Evolutionary conservation across 2,797 vertebrate species (phyloP).

Genomic region (Gorsachius magnificus): DNA sequence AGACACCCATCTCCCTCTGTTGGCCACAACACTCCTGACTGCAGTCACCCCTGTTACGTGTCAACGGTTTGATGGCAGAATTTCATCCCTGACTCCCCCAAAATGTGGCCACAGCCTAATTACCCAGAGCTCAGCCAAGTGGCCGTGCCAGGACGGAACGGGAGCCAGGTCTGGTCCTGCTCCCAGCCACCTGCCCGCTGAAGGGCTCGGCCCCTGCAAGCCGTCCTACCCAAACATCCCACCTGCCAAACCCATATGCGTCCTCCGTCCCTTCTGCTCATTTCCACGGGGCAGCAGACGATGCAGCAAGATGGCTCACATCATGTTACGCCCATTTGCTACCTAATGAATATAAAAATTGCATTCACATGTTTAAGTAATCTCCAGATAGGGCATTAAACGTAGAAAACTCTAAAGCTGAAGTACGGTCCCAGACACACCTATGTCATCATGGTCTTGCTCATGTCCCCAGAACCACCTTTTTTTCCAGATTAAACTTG

Average conservation of each 20-base stretch:
- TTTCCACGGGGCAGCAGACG: neutral
- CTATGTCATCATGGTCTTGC: neutral
- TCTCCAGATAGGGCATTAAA: neutral
- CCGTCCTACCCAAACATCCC: neutral
- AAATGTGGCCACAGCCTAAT: neutral
- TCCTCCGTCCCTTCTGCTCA: neutral
- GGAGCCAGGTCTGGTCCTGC: neutral
- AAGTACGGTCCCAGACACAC: neutral
- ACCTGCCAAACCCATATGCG: fast-evolving
- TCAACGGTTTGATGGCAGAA: neutral
- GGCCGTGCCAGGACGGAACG: neutral
- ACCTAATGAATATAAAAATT: neutral
- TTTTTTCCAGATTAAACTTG: slow-evolving; percentile 10
- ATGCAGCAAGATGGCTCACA: neutral
- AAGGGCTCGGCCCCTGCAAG: neutral
- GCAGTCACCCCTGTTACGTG: fast-evolving
- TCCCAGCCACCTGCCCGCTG: neutral
- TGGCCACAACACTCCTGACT: neutral
- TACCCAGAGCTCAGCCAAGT: neutral
- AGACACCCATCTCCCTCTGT: neutral
- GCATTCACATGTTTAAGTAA: neutral
- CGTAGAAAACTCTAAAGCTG: neutral
- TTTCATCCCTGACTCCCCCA: neutral
- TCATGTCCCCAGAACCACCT: neutral
- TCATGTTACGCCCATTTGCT: neutral